phyloP scores from a whole-genome alignment of 2,113 vertebrate genomes.

The Sialia sialis region DNA sequence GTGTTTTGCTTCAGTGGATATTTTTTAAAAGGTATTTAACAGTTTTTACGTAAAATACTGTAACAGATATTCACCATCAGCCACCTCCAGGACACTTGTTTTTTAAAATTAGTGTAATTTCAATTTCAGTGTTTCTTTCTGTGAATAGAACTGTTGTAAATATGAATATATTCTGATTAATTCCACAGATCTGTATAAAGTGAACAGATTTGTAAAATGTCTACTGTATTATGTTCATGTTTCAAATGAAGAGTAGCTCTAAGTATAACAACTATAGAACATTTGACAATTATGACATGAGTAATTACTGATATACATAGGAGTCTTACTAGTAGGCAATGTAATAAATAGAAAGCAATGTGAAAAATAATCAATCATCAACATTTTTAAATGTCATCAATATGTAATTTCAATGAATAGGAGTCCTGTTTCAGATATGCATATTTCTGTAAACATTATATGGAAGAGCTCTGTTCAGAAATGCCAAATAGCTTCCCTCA shows the following conservation, averaged over 20 bases:
- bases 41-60: neutral
- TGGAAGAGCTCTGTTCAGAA: neutral
- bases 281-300: neutral
- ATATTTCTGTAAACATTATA: neutral
- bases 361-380: neutral
- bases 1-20: neutral
- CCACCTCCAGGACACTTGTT: neutral
- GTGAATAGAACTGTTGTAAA: neutral
- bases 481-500: neutral
- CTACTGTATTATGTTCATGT: neutral
- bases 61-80: neutral
- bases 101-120: neutral
- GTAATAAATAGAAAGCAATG: neutral
- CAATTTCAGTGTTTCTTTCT: neutral
- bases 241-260: neutral
- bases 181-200: neutral
- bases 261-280: neutral
- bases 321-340: neutral
- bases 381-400: neutral
- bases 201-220: neutral
- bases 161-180: constrained; percentile 2
- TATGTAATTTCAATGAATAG: neutral
- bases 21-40: neutral
- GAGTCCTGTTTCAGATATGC: neutral
- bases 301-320: neutral